Base-by-base conservation (phyloP, 2,797 vertebrate genomes). In the Syndactyla subalaris region DNA sequence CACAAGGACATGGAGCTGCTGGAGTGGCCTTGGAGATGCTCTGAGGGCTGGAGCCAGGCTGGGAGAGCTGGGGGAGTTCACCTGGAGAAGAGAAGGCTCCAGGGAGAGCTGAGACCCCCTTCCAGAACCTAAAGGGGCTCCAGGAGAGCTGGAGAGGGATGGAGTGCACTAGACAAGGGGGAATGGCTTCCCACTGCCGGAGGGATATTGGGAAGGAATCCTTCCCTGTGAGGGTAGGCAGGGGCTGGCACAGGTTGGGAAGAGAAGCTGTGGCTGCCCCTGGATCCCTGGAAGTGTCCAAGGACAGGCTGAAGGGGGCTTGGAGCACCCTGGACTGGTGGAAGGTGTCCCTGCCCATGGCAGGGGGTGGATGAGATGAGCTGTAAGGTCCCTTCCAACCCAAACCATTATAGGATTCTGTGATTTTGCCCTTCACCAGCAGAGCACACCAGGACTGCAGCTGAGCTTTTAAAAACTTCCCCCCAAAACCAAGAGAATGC, bases 401-500 rank as follows among this genome's bases (percentile, higher is more conserved):
- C 38, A 43, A 51, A 30, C 38, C 55, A 19, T 43, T 70, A 6
- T 6, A 22, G 49, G 21, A 46, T 39, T 55, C 24, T 39, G 1
- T 39, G 41, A 48, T 48, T 83, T 65, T 83, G 23, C 34, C 43
- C 77, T 26, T 46, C 41, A 14, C 8, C 30, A n/a, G 49, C 7
- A 43, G 57, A 41, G 6, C 30, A 7, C 43, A 1, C 21, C 24
- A 74, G 84, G 45, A 43, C 38, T 57, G 62, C 41, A 15, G 30
- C 10, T 57, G 30, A 30, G 66, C 39, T 43, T 13, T 9, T 1
- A 20, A 7, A 12, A 52, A 16, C 6, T 1, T 6, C n/a, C 2
- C 48, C 3, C 32, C 45, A 5, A 10, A 74, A 22, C 0, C 2
- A 18, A 29, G 45, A 36, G 23, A 19, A 2, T 1, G 23, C 1